Evolutionary conservation across 2,888 invertebrate genomes (phyloP), one percentile per base, ranked within the genome.

Genomic region (Zootermopsis nevadensis): DNA sequence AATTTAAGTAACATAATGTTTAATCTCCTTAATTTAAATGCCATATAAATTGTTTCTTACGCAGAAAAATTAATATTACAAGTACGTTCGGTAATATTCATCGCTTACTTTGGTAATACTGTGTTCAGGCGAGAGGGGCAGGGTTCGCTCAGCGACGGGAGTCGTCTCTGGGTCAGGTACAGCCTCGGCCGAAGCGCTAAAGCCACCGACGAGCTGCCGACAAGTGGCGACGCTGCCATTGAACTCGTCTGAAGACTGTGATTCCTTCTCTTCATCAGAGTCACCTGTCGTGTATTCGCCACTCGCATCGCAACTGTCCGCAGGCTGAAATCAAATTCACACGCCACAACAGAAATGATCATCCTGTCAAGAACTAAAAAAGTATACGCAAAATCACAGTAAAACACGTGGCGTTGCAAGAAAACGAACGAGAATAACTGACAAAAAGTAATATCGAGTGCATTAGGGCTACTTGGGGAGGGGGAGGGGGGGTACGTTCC

Each of bases 231-330:
- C 93, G 87, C 95, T 95, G 88, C 82, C 80, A 55, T 95, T 94
- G 84, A 94, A 90, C 87, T 95, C 96, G 87, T 96, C 96, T 0
- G 95, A 95, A 0, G 95, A 93, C 85, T 94, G 92, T 0, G 95
- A 95, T 79, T 93, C 93, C 55, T 89, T 89, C 85, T 94, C 95
- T 80, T 93, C 91, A 88, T 93, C 93, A 79, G 93, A 93, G 88
- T 95, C 95, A 80, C 91, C 92, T 12, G 95, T 95, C 72, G 97
- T 97, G 86, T 96, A 96, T 89, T 97, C 97, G 24, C 96, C 96
- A 84, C 97, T 97, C 0, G 97, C 97, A 88, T 97, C 97, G 89
- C 96, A 97, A 89, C 94, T 95, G 88, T 95, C 95, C 83, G 93
- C 91, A 77, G 93, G 92, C 91, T 93, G 90, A n/a, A 83, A 60